Percentiles rank a stretch among this genome's conserved stretches.
phyloP scores from a whole-genome alignment of 37 sponge, comb jelly and placozoan genomes.

The Lycopodina hypogea region DNA sequence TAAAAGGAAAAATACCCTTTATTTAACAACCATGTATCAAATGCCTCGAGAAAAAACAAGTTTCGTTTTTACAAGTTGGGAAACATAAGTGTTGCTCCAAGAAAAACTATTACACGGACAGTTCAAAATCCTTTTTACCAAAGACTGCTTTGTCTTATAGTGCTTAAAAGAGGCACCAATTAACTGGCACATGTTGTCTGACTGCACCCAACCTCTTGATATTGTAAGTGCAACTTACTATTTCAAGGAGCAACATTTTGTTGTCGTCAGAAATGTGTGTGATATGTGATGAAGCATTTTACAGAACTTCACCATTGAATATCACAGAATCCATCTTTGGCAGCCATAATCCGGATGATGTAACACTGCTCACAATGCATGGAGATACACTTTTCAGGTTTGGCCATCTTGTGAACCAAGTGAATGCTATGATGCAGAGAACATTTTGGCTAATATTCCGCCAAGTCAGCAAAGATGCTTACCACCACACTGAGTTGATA shows the following conservation, averaged over 20 bases:
- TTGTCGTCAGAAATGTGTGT: conserved; percentile 28
- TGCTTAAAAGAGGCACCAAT: too few species aligned
- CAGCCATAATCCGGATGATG: conserved; percentile 13
- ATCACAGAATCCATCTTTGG: conserved; percentile 22
- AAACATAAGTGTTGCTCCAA: not conserved
- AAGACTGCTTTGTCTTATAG: not conserved
- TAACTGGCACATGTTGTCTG: too few species aligned
- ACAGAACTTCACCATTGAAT: not conserved
- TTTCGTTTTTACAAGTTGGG: not conserved
- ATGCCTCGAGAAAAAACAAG: not conserved
- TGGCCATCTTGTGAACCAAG: conserved; percentile 5
- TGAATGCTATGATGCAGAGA: not conserved
- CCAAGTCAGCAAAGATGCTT: not conserved
- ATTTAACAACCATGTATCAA: not conserved
- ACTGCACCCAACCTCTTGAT: not conserved
- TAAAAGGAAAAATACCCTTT: not conserved
- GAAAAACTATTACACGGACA: not conserved
- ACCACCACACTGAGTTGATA: not conserved
- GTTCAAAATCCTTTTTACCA: not conserved
- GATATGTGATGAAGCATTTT: not conserved
- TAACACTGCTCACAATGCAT: conserved; percentile 30
- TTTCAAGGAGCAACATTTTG: not conserved
- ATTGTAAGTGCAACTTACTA: not conserved
- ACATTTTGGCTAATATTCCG: not conserved
- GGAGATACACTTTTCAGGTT: conserved; percentile 31